Percentiles rank a stretch among this genome's conserved stretches.
Conservation (phyloP, 2,888 invertebrate species). For the Thymelicus sylvestris region DNA sequence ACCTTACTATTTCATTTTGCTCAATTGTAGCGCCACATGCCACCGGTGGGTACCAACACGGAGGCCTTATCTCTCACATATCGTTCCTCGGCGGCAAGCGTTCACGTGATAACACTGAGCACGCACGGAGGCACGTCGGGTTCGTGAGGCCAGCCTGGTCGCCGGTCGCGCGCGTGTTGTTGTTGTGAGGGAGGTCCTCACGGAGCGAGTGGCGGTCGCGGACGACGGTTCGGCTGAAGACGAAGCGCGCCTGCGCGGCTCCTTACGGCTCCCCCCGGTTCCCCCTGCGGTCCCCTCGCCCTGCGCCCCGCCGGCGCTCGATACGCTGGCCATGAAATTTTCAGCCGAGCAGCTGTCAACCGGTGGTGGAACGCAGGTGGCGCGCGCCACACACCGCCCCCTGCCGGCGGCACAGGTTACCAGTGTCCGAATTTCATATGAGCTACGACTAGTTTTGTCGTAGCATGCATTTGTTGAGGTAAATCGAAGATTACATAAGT, state of each 20-base stretch:
- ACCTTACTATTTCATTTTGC: conserved; percentile 83
- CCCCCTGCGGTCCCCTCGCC: conserved; percentile 52
- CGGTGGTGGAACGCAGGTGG: conserved; percentile 75
- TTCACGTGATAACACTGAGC: conserved; percentile 65
- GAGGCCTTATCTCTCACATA: conserved; percentile 65
- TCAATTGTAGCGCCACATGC: conserved; percentile 64
- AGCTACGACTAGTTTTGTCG: too few species aligned
- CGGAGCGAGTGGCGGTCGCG: conserved; percentile 57
- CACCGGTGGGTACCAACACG: conserved; percentile 60
- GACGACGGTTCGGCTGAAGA: conserved; percentile 58
- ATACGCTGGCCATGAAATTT: conserved; percentile 83
- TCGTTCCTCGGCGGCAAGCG: conserved; percentile 48
- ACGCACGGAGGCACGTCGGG: conserved; percentile 52
- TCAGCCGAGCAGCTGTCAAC: conserved; percentile 79
- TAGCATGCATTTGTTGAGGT: too few species aligned
- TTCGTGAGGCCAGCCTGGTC: conserved; percentile 48
- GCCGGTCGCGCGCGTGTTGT: conserved; percentile 61
- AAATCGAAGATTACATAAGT: too few species aligned
- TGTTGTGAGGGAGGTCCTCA: conserved; percentile 53
- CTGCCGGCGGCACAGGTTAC: conserved; percentile 1
- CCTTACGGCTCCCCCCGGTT: conserved; percentile 51
- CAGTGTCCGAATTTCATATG: conserved; percentile 1
- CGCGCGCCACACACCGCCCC: conserved; percentile 48
- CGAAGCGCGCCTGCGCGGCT: conserved; percentile 73
- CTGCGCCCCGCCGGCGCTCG: conserved; percentile 68